Evolutionary conservation across 92 coral and sea anemone species (phyloP).

Genomic region (Micromussa lordhowensis): DNA sequence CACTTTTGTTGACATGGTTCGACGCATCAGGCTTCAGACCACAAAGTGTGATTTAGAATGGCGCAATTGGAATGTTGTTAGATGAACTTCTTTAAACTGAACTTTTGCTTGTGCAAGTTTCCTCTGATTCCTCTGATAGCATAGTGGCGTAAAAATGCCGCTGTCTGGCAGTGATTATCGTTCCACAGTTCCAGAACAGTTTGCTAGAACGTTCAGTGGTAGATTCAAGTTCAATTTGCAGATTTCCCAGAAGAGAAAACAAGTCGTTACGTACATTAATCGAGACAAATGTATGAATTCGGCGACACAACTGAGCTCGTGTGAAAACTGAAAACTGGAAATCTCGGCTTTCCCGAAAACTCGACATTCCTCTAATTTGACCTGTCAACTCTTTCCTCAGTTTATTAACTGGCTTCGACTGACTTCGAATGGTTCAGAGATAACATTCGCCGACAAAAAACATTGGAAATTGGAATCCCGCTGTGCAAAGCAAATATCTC

Average conservation of each 20-base stretch:
- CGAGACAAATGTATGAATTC: not conserved
- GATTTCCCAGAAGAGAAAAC: not conserved
- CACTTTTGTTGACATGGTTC: not conserved
- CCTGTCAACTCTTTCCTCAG: not conserved
- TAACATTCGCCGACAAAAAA: not conserved
- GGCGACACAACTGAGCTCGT: not conserved
- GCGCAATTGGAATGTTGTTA: not conserved
- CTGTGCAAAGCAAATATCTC: not conserved
- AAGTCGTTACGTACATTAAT: not conserved
- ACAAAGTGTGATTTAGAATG: not conserved
- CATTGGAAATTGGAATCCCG: not conserved
- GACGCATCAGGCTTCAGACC: not conserved
- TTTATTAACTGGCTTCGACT: not conserved
- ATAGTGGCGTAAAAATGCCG: not conserved
- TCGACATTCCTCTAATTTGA: not conserved
- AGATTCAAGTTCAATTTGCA: no score
- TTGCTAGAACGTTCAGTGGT: not conserved
- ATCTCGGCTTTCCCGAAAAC: not conserved
- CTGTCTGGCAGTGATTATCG: not conserved
- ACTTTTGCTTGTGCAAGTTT: not conserved
- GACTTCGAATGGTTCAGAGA: not conserved
- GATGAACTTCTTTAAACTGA: not conserved
- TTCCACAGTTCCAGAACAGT: not conserved
- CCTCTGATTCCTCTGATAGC: not conserved
- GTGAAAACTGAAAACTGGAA: not conserved